Evolutionary conservation across 2,797 vertebrate species (phyloP).

Genomic region (Cossypha polioptera): DNA sequence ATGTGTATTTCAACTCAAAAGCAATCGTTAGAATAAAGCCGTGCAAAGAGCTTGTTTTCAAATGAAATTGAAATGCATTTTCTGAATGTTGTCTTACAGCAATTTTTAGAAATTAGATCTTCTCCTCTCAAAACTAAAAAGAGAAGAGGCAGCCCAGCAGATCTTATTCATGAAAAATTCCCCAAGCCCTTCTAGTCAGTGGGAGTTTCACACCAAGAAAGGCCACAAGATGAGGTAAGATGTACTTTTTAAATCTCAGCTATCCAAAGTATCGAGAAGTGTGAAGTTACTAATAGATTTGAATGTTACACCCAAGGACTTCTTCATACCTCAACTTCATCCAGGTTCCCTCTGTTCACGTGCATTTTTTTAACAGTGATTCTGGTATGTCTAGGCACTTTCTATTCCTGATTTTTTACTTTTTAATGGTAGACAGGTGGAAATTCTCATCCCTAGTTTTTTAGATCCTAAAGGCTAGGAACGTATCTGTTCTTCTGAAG

Average conservation of each 20-base stretch:
- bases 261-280: constrained; percentile 13
- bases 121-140: constrained; percentile 23
- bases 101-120: constrained; percentile 47
- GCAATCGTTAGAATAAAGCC: neutral
- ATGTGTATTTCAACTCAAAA: neutral
- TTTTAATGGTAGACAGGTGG: neutral
- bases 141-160: constrained; percentile 6
- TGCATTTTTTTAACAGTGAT: neutral
- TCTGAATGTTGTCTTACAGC: neutral
- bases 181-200: constrained; percentile 25
- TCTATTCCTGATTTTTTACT: neutral
- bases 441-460: constrained; percentile 8
- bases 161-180: constrained; percentile 33
- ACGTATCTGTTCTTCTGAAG: neutral
- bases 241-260: neutral
- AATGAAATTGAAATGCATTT: neutral
- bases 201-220: constrained; percentile 62
- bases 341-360: neutral
- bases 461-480: constrained; percentile 14
- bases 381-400: neutral
- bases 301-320: neutral
- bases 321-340: constrained; percentile 26
- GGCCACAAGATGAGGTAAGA: constrained; percentile 51
- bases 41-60: neutral
- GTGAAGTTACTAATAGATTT: constrained; percentile 32